Evolutionary conservation across 2,113 vertebrate genomes (phyloP).

Genomic region (Pyrgilauda ruficollis): DNA sequence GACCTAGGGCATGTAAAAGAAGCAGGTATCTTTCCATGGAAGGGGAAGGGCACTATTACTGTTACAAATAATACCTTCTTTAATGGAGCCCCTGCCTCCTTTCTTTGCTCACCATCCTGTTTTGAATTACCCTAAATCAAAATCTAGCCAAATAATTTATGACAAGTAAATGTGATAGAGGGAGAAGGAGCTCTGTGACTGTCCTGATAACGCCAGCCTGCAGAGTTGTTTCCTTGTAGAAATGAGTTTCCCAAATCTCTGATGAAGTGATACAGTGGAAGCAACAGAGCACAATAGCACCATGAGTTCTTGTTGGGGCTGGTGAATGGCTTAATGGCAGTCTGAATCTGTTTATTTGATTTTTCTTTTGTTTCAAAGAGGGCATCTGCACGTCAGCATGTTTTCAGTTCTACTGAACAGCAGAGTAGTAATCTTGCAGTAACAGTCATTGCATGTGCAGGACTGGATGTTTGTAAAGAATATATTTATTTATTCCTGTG

Average conservation of each 20-base stretch:
- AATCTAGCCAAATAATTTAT: background rate
- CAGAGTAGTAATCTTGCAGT: background rate
- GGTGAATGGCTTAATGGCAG: background rate
- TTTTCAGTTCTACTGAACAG: background rate
- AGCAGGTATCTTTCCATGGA: background rate
- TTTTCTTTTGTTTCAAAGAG: background rate
- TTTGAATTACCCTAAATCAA: background rate
- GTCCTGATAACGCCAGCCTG: background rate
- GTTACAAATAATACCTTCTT: background rate
- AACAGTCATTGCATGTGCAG: background rate
- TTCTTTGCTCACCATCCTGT: background rate
- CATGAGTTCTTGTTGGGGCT: background rate
- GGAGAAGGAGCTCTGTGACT: background rate
- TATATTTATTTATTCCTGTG: background rate
- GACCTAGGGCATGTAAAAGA: background rate
- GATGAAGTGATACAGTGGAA: background rate
- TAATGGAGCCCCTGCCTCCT: background rate
- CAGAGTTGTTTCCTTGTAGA: background rate
- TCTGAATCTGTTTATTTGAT: background rate
- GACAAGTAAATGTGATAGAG: background rate
- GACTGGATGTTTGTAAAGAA: background rate
- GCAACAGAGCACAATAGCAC: background rate
- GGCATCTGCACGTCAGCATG: rapidly evolving
- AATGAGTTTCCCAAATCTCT: background rate
- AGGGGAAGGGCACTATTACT: background rate